These are phyloP conservation scores for Grus americana DNA, from an alignment of 2,113 vertebrate species.

Conservation along the genomic window DNA sequence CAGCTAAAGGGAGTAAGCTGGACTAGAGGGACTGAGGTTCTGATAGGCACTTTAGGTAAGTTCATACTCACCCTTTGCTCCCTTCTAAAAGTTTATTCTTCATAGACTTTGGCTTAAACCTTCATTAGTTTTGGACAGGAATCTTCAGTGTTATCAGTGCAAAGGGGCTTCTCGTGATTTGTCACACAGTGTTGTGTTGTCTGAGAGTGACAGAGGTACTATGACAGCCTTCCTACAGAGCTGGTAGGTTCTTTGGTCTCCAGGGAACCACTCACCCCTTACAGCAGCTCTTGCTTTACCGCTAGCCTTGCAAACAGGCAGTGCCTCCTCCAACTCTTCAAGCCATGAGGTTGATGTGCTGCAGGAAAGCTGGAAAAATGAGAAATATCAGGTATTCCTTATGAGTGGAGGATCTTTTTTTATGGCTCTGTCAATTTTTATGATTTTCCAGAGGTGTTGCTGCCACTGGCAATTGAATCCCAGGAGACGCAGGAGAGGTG, in stretches of 20 bases:
- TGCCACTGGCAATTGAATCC: not conserved
- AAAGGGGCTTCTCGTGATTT: not conserved
- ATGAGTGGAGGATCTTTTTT: too few relatives aligned
- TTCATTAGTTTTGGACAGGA: not conserved
- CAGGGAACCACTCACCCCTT: not conserved
- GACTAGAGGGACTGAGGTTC: not conserved
- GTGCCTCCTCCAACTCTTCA: not conserved
- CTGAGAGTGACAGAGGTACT: not conserved
- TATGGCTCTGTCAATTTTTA: not conserved
- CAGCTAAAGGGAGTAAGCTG: not conserved
- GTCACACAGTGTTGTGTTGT: too few relatives aligned
- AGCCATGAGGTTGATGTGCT: not conserved
- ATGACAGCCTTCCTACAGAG: not conserved
- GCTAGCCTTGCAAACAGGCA: not conserved
- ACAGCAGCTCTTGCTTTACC: not conserved
- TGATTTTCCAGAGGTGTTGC: not conserved
- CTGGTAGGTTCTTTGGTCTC: not conserved
- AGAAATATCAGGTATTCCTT: not conserved
- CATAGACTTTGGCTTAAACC: not conserved
- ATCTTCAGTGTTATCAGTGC: not conserved
- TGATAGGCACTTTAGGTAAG: not conserved
- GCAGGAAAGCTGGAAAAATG: not conserved
- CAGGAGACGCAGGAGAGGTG: not conserved
- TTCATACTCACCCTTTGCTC: not conserved
- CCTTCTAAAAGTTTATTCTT: not conserved